Percentiles rank a stretch among this genome's conserved stretches.
Evolutionary conservation across 2,113 vertebrate species (phyloP).

Genomic region (Toxotes chatareus): DNA sequence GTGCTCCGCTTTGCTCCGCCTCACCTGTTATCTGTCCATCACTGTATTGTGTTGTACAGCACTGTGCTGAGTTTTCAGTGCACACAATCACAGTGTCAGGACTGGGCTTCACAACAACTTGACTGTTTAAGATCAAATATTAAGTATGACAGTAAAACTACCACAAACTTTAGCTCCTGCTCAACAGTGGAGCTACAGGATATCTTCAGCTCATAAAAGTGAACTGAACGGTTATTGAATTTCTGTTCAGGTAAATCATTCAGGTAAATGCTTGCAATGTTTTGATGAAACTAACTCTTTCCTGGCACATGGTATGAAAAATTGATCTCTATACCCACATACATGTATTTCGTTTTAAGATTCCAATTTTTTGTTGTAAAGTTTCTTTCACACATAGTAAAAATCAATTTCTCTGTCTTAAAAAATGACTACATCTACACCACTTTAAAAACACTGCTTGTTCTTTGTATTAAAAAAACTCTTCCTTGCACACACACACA

Average conservation of each 20-base stretch:
- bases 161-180: background rate
- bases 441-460: background rate
- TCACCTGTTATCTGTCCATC: slow-evolving; percentile 82
- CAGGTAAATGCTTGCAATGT: background rate
- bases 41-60: slow-evolving; percentile 54
- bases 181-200: background rate
- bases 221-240: background rate
- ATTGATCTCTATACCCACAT: background rate
- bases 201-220: background rate
- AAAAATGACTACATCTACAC: background rate
- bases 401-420: background rate
- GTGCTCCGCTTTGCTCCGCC: slow-evolving; percentile 46
- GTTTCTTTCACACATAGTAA: background rate
- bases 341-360: background rate
- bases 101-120: background rate
- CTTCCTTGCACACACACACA: background rate
- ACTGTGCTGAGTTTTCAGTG: background rate
- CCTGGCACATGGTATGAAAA: background rate
- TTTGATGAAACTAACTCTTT: background rate
- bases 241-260: background rate
- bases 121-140: background rate
- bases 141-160: background rate
- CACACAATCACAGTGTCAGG: background rate
- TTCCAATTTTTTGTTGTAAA: background rate
- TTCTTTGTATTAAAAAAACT: background rate